A percentile compares a stretch with the other conserved stretches of the same genome.
phyloP scores from a whole-genome alignment of 2,113 vertebrate genomes.

The Carlito syrichta region DNA sequence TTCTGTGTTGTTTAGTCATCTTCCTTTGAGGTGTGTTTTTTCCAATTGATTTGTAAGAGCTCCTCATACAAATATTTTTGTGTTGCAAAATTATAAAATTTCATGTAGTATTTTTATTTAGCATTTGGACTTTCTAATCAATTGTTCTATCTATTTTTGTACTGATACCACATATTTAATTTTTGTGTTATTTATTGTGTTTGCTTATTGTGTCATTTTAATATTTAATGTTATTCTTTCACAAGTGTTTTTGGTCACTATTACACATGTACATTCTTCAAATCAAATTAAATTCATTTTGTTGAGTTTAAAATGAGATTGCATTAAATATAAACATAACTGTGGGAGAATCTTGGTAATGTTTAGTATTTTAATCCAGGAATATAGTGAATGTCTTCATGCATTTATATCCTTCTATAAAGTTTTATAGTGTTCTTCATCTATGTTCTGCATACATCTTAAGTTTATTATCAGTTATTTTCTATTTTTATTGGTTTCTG shows the following conservation, averaged over 20 bases:
- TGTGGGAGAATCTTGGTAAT: background rate
- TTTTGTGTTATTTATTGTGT: background rate
- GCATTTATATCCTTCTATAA: background rate
- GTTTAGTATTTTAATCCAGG: background rate
- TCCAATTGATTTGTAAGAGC: background rate
- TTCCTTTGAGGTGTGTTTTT: background rate
- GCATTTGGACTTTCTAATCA: background rate
- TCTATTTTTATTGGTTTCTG: constrained; percentile 9
- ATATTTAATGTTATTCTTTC: constrained; percentile 14
- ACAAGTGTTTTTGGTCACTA: background rate
- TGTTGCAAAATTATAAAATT: background rate
- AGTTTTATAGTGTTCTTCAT: background rate
- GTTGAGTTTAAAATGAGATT: constrained; percentile 7
- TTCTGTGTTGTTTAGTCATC: background rate
- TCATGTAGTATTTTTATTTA: background rate
- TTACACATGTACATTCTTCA: background rate
- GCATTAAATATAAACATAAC: constrained; percentile 3
- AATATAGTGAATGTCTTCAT: background rate
- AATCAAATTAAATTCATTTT: constrained; percentile 20
- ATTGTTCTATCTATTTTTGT: background rate
- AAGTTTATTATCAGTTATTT: background rate
- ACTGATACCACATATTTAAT: background rate
- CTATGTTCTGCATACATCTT: background rate
- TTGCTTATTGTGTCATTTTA: background rate
- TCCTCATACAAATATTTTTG: background rate